phyloP scores from a whole-genome alignment of 1,140 invertebrate species.

The Caenorhabditis inopinata region DNA sequence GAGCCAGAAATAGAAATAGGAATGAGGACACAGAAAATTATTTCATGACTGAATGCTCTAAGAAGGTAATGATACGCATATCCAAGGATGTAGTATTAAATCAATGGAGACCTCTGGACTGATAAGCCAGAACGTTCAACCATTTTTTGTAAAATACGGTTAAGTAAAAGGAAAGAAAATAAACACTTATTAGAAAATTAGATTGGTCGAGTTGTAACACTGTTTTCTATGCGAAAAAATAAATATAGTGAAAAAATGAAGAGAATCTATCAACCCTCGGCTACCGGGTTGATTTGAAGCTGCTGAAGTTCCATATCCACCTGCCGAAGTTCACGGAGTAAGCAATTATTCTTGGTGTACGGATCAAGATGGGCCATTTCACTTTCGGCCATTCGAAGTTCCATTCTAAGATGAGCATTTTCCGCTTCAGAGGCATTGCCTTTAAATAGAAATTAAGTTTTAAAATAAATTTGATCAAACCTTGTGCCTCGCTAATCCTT shows the following conservation, averaged over 20 bases:
- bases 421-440: neutral
- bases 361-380: slow-evolving; percentile 41
- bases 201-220: neutral
- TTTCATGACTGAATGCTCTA: no score
- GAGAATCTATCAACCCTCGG: neutral
- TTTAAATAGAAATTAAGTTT: neutral
- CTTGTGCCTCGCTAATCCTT: slow-evolving; percentile 54
- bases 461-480: slow-evolving; percentile 2
- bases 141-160: no score
- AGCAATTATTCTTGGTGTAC: slow-evolving; percentile 31
- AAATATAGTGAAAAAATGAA: neutral
- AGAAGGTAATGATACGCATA: no score
- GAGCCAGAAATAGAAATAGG: no score
- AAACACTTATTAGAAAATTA: no score
- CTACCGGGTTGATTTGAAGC: neutral
- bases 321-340: slow-evolving; percentile 27
- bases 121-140: no score
- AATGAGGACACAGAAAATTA: no score
- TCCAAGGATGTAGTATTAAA: no score
- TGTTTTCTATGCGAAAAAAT: neutral
- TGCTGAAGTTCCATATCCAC: slow-evolving; percentile 23
- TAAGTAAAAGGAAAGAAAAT: no score
- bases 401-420: slow-evolving; percentile 35
- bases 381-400: slow-evolving; percentile 36
- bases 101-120: no score